phyloP scores from a whole-genome alignment of 2,797 vertebrate species.

The Eutrigla gurnardus region DNA sequence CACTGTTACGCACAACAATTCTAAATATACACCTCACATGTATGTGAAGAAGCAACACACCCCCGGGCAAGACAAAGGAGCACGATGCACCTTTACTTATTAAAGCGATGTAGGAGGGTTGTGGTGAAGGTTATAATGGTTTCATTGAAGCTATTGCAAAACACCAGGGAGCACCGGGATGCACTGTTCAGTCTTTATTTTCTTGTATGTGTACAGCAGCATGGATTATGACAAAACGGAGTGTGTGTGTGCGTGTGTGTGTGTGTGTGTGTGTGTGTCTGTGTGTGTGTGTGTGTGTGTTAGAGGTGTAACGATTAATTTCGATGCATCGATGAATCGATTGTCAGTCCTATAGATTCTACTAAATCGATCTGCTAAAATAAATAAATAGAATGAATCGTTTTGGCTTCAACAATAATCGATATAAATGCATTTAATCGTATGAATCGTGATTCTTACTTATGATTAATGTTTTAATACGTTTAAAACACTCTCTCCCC shows the following conservation, averaged over 20 bases:
- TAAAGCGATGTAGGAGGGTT: slow-evolving; percentile 48
- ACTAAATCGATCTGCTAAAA: too few species aligned
- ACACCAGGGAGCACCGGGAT: slow-evolving; percentile 26
- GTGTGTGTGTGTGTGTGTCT: too few species aligned
- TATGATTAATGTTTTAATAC: too few species aligned
- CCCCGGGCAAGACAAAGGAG: slow-evolving; percentile 51
- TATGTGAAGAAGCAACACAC: slow-evolving; percentile 50
- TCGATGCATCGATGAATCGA: too few species aligned
- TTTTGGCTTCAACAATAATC: too few species aligned
- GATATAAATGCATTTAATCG: too few species aligned
- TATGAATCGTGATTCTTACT: too few species aligned
- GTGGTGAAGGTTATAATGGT: slow-evolving; percentile 29
- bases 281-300: not conserved
- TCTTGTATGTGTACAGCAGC: slow-evolving; percentile 10
- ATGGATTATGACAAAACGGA: not conserved
- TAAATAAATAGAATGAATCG: too few species aligned
- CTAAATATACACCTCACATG: slow-evolving; percentile 75
- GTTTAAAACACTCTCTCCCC: too few species aligned
- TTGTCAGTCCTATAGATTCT: too few species aligned
- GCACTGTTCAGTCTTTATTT: not conserved
- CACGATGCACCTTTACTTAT: slow-evolving; percentile 57
- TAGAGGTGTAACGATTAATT: too few species aligned
- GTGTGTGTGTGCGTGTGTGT: not conserved
- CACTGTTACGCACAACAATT: slow-evolving; percentile 42
- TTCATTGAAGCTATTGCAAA: slow-evolving; percentile 41